phyloP scores from a whole-genome alignment of 2,113 vertebrate species.

The Passer domesticus region DNA sequence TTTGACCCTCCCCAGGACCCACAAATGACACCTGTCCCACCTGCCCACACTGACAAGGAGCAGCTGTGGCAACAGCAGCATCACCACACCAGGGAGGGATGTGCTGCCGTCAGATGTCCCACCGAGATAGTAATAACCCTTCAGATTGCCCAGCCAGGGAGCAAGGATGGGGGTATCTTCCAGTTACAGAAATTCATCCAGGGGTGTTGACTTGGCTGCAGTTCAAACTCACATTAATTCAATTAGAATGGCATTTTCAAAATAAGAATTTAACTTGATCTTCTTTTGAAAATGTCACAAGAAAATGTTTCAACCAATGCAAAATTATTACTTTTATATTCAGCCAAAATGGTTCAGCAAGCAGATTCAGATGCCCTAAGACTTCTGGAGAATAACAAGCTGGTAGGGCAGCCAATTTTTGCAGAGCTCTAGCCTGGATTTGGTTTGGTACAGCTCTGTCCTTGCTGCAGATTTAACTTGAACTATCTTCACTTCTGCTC shows the following conservation, averaged over 20 bases:
- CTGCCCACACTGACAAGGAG: background rate
- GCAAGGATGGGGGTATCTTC: background rate
- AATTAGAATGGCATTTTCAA: background rate
- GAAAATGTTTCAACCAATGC: background rate
- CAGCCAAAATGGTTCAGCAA: background rate
- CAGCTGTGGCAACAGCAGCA: background rate
- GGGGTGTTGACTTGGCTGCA: background rate
- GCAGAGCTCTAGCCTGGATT: background rate
- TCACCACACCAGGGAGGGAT: background rate
- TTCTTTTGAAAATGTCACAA: conserved; percentile 5
- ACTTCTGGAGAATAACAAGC: background rate
- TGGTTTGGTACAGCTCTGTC: background rate
- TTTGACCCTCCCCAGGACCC: background rate
- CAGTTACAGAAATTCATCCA: background rate
- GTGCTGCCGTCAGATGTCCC: background rate
- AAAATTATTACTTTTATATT: background rate
- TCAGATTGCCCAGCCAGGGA: background rate
- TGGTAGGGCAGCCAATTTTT: background rate
- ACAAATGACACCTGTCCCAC: background rate
- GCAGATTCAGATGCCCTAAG: background rate
- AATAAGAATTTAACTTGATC: background rate
- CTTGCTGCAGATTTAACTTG: background rate
- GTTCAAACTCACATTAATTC: background rate
- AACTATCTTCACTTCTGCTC: background rate
- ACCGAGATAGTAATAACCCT: background rate